Evolutionary conservation across 2,797 vertebrate genomes (phyloP), one percentile per base, ranked within the genome.

Genomic region (Catostomus latipinnis): DNA sequence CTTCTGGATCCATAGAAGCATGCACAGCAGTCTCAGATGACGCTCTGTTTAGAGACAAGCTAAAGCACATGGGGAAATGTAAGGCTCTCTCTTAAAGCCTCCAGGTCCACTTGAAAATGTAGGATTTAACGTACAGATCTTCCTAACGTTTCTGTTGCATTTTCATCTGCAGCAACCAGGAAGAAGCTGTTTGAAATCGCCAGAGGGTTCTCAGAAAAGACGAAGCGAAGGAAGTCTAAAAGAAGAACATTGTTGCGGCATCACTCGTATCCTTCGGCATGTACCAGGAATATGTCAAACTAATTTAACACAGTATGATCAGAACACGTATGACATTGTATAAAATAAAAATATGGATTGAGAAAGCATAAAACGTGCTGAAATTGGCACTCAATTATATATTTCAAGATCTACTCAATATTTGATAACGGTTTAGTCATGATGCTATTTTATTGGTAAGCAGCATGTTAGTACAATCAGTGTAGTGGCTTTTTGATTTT

Each of bases 21-120:
- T 92, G 91, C 80, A 81, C 91, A 2, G 84, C 93, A 0, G 92
- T 95, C 84, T 97, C 96, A 43, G 98, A 99, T 60, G 98, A 99
- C 65, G 97, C 97, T 88, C 92, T 97, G 91, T 99, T 99, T 93
- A 94, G 96, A 92, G 98, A 98, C 94, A 99, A 98, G 89, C 90
- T 99, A 86, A 98, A 97, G 88, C 98, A 96, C 93, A 99, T 99
- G 98, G 98, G 98, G 1, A 99, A 99, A 94, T 98, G 98, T 98
- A 93, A 96, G 97, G 92, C 1, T 74, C 46, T 18, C 3, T 62
- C n/a, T 22, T 22, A 58, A 8, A 18, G 9, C 4, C n/a, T 2
- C 6, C 16, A 7, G 53, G 6, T 14, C 46, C n/a, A 58, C 11
- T 34, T n/a, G 6, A 16, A 43, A 4, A 54, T 11, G 49, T 6